Conservation (phyloP, 2,888 invertebrate genomes). For the Nezara viridula region DNA sequence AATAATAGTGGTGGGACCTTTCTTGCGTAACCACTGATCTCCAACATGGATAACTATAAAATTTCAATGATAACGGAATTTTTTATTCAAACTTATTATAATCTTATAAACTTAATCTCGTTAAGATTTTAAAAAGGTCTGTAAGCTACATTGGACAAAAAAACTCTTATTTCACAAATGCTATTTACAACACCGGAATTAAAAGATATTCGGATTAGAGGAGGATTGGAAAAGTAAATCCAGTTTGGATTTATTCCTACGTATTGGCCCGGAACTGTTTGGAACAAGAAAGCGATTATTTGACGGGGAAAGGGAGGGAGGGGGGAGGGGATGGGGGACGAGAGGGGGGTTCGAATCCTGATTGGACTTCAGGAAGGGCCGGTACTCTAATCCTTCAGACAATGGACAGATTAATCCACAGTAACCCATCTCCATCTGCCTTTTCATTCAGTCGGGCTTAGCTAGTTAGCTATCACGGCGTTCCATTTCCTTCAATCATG, state of each 20-base stretch:
- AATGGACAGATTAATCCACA: slow-evolving; percentile 31
- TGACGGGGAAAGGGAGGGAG: background rate
- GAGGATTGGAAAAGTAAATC: slow-evolving; percentile 6
- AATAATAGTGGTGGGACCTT: background rate
- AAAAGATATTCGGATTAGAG: background rate
- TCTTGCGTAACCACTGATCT: background rate
- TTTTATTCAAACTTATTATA: too few species aligned
- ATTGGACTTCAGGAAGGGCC: background rate
- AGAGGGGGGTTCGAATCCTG: background rate
- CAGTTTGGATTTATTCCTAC: background rate
- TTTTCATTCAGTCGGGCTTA: background rate
- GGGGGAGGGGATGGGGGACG: background rate
- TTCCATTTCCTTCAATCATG: background rate
- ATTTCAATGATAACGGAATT: too few species aligned
- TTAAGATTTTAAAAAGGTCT: too few species aligned
- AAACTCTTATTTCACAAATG: too few species aligned
- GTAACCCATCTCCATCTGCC: slow-evolving; percentile 17
- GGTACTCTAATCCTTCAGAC: slow-evolving; percentile 6
- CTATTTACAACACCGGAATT: background rate
- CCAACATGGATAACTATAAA: background rate
- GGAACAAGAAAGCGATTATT: slow-evolving; percentile 13
- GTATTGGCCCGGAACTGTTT: slow-evolving; percentile 2
- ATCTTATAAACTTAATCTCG: too few species aligned
- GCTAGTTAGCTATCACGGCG: background rate
- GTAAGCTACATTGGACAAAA: too few species aligned